Conservation (phyloP, 2,797 vertebrate species). For the Enteromius unitaeniatus region DNA sequence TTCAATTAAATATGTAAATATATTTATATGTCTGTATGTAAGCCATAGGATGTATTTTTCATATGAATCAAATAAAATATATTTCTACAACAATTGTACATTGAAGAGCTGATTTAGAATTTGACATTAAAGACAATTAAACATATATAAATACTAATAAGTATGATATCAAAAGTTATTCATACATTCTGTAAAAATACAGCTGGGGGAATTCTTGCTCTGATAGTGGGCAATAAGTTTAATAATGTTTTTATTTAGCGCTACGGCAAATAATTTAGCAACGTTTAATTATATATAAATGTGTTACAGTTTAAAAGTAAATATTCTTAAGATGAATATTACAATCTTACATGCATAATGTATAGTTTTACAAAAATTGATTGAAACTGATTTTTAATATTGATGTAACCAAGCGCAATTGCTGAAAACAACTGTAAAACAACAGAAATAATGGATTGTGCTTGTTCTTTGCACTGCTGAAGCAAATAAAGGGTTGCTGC, state of each 20-base stretch:
- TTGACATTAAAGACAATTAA: neutral
- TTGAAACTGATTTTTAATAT: neutral
- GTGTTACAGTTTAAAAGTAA: neutral
- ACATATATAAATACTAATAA: neutral
- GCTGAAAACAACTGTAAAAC: slow-evolving; percentile 4
- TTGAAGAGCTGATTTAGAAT: neutral
- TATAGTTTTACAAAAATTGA: neutral
- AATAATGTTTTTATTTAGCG: neutral
- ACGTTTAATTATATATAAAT: neutral
- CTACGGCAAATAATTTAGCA: neutral
- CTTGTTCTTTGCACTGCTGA: slow-evolving; percentile 1
- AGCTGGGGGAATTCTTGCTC: neutral
- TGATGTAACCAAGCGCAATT: neutral
- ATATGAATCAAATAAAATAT: neutral
- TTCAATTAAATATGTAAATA: neutral
- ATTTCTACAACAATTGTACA: neutral
- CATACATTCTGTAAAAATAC: neutral
- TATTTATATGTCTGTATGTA: neutral
- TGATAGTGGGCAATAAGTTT: neutral
- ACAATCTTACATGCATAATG: neutral
- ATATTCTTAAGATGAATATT: neutral
- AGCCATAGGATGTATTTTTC: neutral
- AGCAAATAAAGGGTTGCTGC: slow-evolving; percentile 60
- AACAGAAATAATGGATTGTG: neutral
- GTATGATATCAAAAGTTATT: neutral